phyloP scores from a whole-genome alignment of 1,140 invertebrate species.

The Polypedilum vanderplanki region DNA sequence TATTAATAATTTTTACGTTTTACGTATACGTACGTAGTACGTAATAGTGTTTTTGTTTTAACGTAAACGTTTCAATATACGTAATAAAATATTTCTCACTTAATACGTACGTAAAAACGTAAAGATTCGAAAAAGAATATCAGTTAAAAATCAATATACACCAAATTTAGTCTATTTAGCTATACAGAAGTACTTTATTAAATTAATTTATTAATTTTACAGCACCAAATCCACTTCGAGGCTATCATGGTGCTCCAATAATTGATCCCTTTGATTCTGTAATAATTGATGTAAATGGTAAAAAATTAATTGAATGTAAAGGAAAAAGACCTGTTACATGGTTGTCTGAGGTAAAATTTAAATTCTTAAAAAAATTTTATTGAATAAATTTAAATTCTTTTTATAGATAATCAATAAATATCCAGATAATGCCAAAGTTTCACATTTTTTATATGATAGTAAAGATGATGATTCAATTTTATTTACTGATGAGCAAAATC shows the following conservation, averaged over 20 bases:
- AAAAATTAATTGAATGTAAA: slow-evolving; percentile 48
- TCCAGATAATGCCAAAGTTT: slow-evolving; percentile 1
- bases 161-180: too few relatives aligned
- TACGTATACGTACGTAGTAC: too few relatives aligned
- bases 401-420: slow-evolving; percentile 29
- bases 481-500: slow-evolving; percentile 39
- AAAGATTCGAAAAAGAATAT: too few relatives aligned
- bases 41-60: too few relatives aligned
- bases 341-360: slow-evolving; percentile 40
- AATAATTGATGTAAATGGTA: slow-evolving; percentile 44
- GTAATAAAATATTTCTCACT: too few relatives aligned
- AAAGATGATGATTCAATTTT: slow-evolving; percentile 31
- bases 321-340: slow-evolving; percentile 45
- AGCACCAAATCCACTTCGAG: neutral
- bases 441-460: neutral
- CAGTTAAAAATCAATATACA: too few relatives aligned
- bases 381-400: slow-evolving; percentile 28
- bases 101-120: too few relatives aligned
- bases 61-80: too few relatives aligned
- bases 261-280: slow-evolving; percentile 45
- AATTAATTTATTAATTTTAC: neutral
- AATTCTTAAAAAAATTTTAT: neutral
- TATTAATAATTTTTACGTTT: too few relatives aligned
- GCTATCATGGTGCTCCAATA: slow-evolving; percentile 38
- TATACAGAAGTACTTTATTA: too few relatives aligned